These are phyloP conservation scores for Chouioia cunea DNA, from an alignment of 2,888 invertebrate genomes.

Conservation along the genomic window DNA sequence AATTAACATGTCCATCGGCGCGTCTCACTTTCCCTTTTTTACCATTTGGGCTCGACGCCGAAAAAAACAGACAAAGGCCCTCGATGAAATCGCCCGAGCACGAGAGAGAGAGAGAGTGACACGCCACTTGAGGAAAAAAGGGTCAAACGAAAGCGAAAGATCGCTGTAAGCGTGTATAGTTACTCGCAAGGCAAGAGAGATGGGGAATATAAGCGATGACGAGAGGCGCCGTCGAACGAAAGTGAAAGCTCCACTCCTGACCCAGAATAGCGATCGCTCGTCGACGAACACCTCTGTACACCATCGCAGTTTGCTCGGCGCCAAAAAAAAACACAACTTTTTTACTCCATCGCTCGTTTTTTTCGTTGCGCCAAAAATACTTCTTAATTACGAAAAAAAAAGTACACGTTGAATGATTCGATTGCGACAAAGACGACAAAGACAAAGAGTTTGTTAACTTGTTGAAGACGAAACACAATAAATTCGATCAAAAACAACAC, in stretches of 20 bases:
- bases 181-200: conserved; percentile 23
- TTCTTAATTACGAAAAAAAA: too few species aligned
- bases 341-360: not conserved
- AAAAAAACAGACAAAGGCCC: too few species aligned
- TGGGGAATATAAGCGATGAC: conserved; percentile 37
- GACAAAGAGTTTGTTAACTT: too few species aligned
- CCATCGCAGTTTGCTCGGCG: too few species aligned
- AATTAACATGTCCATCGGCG: not conserved
- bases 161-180: conserved; percentile 8
- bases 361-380: not conserved
- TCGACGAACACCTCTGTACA: not conserved
- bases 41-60: too few species aligned
- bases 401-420: too few species aligned
- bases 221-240: conserved; percentile 52
- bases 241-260: conserved; percentile 64
- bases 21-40: conserved; percentile 14
- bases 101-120: too few species aligned
- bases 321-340: too few species aligned
- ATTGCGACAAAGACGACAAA: too few species aligned
- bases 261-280: conserved; percentile 57
- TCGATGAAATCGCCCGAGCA: too few species aligned
- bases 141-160: conserved; percentile 59
- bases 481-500: too few species aligned
- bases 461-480: too few species aligned
- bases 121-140: conserved; percentile 25